phyloP scores from a whole-genome alignment of 2,797 vertebrate species.

The Squalus acanthias region DNA sequence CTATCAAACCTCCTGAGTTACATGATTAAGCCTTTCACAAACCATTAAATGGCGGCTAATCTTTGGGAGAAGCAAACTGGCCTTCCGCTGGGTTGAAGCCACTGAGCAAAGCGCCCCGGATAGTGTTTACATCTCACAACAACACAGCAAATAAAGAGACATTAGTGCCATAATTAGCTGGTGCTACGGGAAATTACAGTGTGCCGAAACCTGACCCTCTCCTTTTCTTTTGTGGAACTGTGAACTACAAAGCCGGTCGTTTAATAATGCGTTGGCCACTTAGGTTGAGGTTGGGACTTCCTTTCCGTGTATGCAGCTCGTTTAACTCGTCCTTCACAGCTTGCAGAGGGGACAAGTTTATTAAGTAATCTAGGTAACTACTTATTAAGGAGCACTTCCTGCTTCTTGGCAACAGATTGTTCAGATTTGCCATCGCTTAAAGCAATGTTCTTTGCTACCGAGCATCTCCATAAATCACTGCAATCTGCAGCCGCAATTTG shows the following conservation, averaged over 20 bases:
- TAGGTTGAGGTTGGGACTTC: neutral
- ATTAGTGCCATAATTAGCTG: neutral
- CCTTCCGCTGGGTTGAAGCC: neutral
- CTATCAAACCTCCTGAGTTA: neutral
- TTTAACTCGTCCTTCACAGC: neutral
- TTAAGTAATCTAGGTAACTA: neutral
- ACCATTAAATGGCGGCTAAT: neutral
- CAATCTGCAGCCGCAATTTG: neutral
- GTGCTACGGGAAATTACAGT: neutral
- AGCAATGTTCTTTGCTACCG: neutral
- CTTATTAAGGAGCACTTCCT: neutral
- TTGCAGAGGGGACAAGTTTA: neutral
- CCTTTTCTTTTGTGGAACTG: neutral
- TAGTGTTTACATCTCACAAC: neutral
- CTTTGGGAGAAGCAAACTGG: neutral
- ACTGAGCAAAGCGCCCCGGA: neutral
- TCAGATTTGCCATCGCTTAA: neutral
- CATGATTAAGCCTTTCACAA: neutral
- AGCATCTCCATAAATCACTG: constrained; percentile 10
- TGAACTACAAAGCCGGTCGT: neutral
- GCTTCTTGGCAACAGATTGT: constrained; percentile 2
- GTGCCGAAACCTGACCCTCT: neutral
- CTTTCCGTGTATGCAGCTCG: neutral
- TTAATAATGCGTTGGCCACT: neutral
- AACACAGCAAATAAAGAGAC: neutral